phyloP scores from a whole-genome alignment of 2,888 invertebrate species.

The Eretmocerus hayati region DNA sequence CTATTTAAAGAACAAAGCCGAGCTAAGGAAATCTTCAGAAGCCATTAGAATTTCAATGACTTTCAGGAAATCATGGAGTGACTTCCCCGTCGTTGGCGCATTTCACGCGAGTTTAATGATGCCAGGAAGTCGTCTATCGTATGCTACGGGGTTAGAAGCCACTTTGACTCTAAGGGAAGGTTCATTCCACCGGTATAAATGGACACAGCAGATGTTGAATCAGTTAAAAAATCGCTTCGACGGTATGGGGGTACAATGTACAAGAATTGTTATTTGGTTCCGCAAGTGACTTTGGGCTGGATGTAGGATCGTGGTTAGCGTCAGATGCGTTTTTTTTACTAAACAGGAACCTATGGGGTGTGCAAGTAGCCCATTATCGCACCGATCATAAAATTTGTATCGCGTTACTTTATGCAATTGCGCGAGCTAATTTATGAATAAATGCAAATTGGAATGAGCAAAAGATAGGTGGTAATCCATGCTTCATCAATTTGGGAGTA shows the following conservation, averaged over 20 bases:
- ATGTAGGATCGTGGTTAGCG: neutral
- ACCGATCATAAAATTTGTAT: neutral
- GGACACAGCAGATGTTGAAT: slow-evolving; percentile 32
- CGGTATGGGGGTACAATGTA: slow-evolving; percentile 13
- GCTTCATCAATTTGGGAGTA: too few relatives aligned
- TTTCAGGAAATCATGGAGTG: too few relatives aligned
- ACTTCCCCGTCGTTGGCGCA: too few relatives aligned
- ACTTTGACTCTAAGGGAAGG: slow-evolving; percentile 20
- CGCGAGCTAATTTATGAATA: neutral
- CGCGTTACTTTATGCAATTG: neutral
- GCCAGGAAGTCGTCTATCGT: slow-evolving; percentile 21
- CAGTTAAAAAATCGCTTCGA: slow-evolving; percentile 29
- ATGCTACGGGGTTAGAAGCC: slow-evolving; percentile 16
- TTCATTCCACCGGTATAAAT: slow-evolving; percentile 20
- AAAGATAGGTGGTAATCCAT: too few relatives aligned
- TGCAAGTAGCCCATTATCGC: neutral
- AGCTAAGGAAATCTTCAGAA: too few relatives aligned
- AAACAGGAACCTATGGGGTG: neutral
- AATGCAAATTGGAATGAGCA: too few relatives aligned
- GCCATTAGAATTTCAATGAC: too few relatives aligned
- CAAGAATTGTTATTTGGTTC: slow-evolving; percentile 16
- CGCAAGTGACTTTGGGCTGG: slow-evolving; percentile 10
- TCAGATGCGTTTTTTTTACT: slow-evolving; percentile 12
- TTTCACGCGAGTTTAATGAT: slow-evolving; percentile 14
- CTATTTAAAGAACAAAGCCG: too few relatives aligned